A percentile compares a stretch with the other conserved stretches of the same genome.
Evolutionary conservation across 2,888 invertebrate genomes (phyloP).

Genomic region (Thelaira solivaga): DNA sequence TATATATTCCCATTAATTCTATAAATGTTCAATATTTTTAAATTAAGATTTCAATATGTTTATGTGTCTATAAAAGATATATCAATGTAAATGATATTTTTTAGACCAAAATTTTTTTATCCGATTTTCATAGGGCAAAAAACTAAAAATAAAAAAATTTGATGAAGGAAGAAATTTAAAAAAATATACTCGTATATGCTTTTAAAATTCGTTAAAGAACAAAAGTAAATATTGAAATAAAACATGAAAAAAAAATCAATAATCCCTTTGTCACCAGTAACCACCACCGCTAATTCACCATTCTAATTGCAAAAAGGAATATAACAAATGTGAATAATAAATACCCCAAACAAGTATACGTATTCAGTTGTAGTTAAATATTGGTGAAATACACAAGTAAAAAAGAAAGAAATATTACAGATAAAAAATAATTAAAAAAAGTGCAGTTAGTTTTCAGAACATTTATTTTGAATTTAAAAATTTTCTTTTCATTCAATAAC

Average conservation of each 20-base stretch:
- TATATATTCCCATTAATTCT: too few relatives aligned
- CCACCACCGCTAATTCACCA: slow-evolving; percentile 50
- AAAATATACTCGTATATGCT: too few relatives aligned
- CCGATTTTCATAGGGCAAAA: too few relatives aligned
- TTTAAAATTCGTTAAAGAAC: too few relatives aligned
- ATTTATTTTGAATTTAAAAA: slow-evolving; percentile 8
- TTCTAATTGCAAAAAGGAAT: slow-evolving; percentile 41
- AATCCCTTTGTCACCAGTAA: slow-evolving; percentile 19
- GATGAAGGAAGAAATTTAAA: too few relatives aligned
- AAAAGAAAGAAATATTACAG: slow-evolving; percentile 6
- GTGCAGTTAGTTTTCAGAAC: slow-evolving; percentile 23
- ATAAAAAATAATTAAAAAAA: slow-evolving; percentile 8
- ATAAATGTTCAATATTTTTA: too few relatives aligned
- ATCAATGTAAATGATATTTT: too few relatives aligned
- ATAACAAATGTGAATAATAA: slow-evolving; percentile 11
- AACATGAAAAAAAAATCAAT: slow-evolving; percentile 47
- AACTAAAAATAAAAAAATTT: too few relatives aligned
- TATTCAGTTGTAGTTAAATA: slow-evolving; percentile 57
- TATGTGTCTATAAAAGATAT: too few relatives aligned
- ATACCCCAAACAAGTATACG: slow-evolving; percentile 38
- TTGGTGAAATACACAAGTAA: slow-evolving; percentile 51
- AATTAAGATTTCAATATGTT: too few relatives aligned
- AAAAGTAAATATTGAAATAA: neutral
- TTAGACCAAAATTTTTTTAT: too few relatives aligned
- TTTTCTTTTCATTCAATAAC: slow-evolving; percentile 32